These are phyloP conservation scores for Morbakka virulenta DNA, from an alignment of 30 jellyfish, hydroid and myxozoan genomes.

Conservation along the genomic window DNA sequence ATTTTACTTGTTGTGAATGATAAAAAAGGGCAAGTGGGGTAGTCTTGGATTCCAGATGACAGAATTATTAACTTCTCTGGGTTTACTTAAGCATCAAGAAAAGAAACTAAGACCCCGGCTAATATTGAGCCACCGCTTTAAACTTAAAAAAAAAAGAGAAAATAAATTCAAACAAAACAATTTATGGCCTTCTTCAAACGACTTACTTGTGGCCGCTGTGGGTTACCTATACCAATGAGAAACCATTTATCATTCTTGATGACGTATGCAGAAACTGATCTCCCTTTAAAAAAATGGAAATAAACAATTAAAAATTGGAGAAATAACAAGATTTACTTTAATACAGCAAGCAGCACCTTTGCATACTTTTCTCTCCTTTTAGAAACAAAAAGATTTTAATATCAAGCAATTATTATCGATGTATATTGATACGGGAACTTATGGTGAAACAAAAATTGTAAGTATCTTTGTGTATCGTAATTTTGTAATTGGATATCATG, in stretches of 20 bases:
- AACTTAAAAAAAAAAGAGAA: no score
- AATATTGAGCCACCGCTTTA: background rate
- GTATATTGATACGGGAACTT: background rate
- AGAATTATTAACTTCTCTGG: no score
- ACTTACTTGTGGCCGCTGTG: conserved; percentile 81
- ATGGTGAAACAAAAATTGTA: background rate
- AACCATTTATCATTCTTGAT: conserved; percentile 65
- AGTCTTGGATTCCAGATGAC: no score
- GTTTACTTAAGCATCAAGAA: background rate
- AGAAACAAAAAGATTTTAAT: background rate
- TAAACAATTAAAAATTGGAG: no score
- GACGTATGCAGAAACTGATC: conserved; percentile 69
- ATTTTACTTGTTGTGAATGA: no score
- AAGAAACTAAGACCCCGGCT: background rate
- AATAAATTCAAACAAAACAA: background rate
- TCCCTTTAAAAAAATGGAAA: no score
- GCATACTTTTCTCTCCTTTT: background rate
- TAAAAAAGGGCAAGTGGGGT: no score
- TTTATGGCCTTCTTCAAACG: background rate
- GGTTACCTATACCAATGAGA: conserved; percentile 82
- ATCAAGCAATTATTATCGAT: conserved; percentile 52
- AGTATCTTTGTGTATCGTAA: no score
- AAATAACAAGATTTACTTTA: background rate
- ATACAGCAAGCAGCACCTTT: background rate
- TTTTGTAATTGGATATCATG: no score